These are phyloP conservation scores for Nephotettix cincticeps DNA, from an alignment of 1,140 invertebrate genomes.

Conservation along the genomic window DNA sequence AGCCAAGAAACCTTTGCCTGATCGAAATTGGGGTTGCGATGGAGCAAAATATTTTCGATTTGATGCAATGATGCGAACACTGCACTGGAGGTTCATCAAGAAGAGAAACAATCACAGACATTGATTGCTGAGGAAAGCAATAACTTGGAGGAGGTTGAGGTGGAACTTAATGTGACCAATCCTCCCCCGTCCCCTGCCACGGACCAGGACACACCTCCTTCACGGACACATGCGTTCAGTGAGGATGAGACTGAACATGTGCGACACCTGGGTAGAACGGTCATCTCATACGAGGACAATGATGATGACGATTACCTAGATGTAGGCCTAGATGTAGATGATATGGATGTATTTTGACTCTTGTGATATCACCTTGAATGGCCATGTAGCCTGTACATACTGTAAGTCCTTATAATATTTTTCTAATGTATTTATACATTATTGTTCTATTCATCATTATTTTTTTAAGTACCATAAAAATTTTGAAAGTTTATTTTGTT, in stretches of 20 bases:
- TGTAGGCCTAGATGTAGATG: background rate
- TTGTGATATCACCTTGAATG: slow-evolving; percentile 1
- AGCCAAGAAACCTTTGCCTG: too few species aligned
- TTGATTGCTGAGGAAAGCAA: background rate
- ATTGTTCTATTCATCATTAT: background rate
- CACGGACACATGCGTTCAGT: background rate
- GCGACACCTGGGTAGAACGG: background rate
- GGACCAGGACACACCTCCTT: background rate
- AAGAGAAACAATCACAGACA: too few species aligned
- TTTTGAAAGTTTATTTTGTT: too few species aligned
- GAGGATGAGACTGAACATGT: background rate
- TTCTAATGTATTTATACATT: slow-evolving; percentile 24
- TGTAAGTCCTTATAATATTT: slow-evolving; percentile 7
- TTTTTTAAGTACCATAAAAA: background rate
- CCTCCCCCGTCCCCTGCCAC: background rate
- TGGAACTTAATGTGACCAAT: background rate
- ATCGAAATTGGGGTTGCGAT: too few species aligned
- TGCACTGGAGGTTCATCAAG: too few species aligned
- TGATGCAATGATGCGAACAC: too few species aligned
- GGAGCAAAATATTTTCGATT: too few species aligned
- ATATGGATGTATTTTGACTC: slow-evolving; percentile 13
- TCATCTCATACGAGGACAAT: background rate
- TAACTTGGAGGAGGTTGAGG: background rate
- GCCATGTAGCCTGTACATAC: background rate
- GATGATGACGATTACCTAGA: background rate